Evolutionary conservation across 1,140 invertebrate genomes (phyloP).

Genomic region (Drosophila pectinifera): DNA sequence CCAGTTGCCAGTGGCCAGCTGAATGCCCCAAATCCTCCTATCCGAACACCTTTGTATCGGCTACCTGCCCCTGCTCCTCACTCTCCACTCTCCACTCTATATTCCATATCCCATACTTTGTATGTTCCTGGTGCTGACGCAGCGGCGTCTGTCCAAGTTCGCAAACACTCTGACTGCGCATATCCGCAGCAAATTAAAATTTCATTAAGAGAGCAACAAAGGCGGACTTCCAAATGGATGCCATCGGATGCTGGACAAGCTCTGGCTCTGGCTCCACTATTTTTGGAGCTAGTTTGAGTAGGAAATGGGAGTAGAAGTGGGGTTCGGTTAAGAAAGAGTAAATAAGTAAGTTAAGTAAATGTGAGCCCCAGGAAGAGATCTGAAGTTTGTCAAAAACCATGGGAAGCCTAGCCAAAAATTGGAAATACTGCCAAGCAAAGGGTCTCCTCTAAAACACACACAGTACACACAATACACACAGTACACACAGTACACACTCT

Average conservation of each 20-base stretch:
- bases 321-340: too few relatives aligned
- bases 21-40: conserved; percentile 20
- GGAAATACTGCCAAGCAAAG: too few relatives aligned
- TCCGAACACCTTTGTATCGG: neutral
- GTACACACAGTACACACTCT: neutral
- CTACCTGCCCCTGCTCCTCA: neutral
- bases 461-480: neutral
- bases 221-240: conserved; percentile 62
- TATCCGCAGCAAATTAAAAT: conserved; percentile 84
- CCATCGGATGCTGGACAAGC: neutral
- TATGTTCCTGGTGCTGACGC: conserved; percentile 31
- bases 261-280: conserved; percentile 6
- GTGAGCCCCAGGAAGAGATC: too few relatives aligned
- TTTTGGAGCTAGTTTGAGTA: neutral
- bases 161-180: conserved; percentile 74
- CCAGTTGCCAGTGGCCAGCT: conserved; percentile 30
- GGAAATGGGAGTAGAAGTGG: too few relatives aligned
- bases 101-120: conserved; percentile 1
- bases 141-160: conserved; percentile 66
- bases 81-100: too few relatives aligned
- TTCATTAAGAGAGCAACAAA: conserved; percentile 71
- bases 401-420: too few relatives aligned
- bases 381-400: too few relatives aligned
- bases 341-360: too few relatives aligned
- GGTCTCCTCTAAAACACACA: neutral